Percentiles rank a stretch among this genome's conserved stretches.
These are phyloP conservation scores for Anthoptus insignis DNA, from an alignment of 2,888 invertebrate genomes.

Conservation along the genomic window DNA sequence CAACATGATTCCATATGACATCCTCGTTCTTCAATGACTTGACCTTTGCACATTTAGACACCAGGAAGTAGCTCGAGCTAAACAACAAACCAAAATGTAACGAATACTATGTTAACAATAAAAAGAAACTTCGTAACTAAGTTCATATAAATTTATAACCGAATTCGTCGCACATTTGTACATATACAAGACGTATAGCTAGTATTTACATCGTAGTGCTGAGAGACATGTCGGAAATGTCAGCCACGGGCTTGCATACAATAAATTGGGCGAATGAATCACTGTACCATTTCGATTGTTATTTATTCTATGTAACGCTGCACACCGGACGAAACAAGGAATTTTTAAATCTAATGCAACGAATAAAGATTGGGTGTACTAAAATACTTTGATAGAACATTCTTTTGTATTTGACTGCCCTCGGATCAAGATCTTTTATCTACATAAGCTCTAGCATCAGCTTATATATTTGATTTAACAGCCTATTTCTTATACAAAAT, in stretches of 20 bases:
- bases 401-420: too few relatives aligned
- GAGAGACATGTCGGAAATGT: constrained; percentile 56
- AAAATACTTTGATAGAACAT: not conserved
- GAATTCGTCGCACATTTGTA: not conserved
- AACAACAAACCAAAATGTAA: too few relatives aligned
- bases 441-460: too few relatives aligned
- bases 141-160: too few relatives aligned
- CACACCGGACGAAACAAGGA: not conserved
- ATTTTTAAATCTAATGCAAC: not conserved
- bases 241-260: constrained; percentile 48
- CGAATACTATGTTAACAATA: too few relatives aligned
- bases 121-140: not conserved
- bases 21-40: too few relatives aligned
- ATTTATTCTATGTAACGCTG: not conserved
- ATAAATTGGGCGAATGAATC: constrained; percentile 60
- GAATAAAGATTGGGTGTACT: not conserved
- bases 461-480: too few relatives aligned
- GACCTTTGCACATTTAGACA: too few relatives aligned
- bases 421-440: too few relatives aligned
- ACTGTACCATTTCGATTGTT: constrained; percentile 32
- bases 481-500: too few relatives aligned
- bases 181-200: constrained; percentile 45
- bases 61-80: too few relatives aligned
- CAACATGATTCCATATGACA: too few relatives aligned
- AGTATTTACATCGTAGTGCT: constrained; percentile 41